A percentile compares a stretch with the other conserved stretches of the same genome.
Evolutionary conservation across 1,140 invertebrate species (phyloP).

Genomic region (Globodera ellingtonae): DNA sequence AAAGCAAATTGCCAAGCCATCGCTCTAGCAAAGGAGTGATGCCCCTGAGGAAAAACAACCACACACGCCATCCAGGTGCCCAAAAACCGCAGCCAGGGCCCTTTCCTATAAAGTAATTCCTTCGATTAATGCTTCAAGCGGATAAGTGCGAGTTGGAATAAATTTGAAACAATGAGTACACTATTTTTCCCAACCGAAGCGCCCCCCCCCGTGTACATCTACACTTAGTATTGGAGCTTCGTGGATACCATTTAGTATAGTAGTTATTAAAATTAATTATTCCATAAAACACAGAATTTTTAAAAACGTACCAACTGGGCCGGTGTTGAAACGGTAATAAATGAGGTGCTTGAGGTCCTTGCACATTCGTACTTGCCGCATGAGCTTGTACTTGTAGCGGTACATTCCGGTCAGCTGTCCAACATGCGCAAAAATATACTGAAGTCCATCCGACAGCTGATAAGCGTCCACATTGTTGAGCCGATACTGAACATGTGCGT

Average conservation of each 20-base stretch:
- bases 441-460: constrained; percentile 90
- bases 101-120: constrained; percentile 77
- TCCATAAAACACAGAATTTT: background rate
- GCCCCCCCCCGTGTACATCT: too few relatives aligned
- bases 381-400: constrained; percentile 85
- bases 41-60: constrained; percentile 98
- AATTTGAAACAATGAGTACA: background rate
- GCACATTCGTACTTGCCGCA: constrained; percentile 99
- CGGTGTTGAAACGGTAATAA: constrained; percentile 98
- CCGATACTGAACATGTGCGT: constrained; percentile 98
- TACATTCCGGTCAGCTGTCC: constrained; percentile 99
- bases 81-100: constrained; percentile 98
- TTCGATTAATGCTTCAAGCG: background rate
- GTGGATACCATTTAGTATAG: too few relatives aligned
- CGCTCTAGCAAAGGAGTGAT: constrained; percentile 95
- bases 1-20: constrained; percentile 96
- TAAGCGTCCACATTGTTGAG: constrained; percentile 99
- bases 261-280: background rate
- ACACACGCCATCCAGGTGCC: constrained; percentile 98
- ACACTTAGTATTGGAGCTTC: too few relatives aligned
- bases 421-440: constrained; percentile 99
- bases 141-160: constrained; percentile 1
- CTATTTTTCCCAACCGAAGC: too few relatives aligned
- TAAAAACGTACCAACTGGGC: constrained; percentile 66
- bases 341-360: constrained; percentile 99